These are phyloP conservation scores for Arizona elegans DNA, from an alignment of 2,113 vertebrate genomes.

Conservation along the genomic window DNA sequence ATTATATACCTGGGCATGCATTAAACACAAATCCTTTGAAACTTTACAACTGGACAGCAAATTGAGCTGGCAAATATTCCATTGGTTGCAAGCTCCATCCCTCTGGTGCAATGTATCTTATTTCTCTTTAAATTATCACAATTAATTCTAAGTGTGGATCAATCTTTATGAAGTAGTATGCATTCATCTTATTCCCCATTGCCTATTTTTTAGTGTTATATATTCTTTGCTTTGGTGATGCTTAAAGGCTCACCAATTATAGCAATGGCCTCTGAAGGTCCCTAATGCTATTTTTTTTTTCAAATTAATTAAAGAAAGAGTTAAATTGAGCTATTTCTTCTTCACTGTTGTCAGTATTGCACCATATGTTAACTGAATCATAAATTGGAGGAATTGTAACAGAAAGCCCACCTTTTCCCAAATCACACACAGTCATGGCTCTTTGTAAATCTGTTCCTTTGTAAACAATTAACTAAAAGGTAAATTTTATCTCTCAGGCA, in stretches of 20 bases:
- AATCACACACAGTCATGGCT: neutral
- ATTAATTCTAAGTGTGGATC: neutral
- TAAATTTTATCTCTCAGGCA: slow-evolving; percentile 28
- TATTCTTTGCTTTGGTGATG: neutral
- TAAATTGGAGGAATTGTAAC: neutral
- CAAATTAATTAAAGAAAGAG: neutral
- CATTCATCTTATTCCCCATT: neutral
- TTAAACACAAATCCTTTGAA: neutral
- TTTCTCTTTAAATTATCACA: neutral
- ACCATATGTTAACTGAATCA: neutral
- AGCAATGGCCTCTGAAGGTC: neutral
- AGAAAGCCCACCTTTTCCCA: neutral
- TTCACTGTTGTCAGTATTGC: neutral
- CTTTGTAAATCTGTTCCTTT: slow-evolving; percentile 23
- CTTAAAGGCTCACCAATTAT: neutral
- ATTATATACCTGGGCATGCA: neutral
- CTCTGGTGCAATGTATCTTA: neutral
- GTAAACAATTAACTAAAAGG: slow-evolving; percentile 1
- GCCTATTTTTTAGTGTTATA: neutral
- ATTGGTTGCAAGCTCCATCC: neutral
- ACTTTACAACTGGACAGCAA: neutral
- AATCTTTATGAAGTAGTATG: neutral
- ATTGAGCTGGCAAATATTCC: neutral
- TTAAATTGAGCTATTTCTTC: neutral
- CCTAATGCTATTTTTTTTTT: neutral